Evolutionary conservation across 92 coral and sea anemone species (phyloP), one percentile per base, ranked within the genome.

Genomic region (Nematostella vectensis): DNA sequence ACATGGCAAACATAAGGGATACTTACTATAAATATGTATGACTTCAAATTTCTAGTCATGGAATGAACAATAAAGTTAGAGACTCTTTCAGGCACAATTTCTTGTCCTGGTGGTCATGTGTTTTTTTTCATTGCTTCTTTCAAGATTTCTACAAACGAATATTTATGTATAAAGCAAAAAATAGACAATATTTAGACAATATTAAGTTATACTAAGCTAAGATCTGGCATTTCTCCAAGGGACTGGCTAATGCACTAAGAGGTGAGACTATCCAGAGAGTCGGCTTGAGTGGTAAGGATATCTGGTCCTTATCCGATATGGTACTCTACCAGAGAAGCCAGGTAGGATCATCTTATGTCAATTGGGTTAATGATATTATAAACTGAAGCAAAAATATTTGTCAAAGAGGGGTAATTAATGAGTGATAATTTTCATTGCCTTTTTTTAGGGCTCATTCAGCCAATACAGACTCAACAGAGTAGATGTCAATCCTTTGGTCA

Each of bases 301-400:
- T 89, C 31, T 62, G 57, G 49, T 82, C 96, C 1, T 63, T 91
- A 25, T 74, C 79, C 31, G 76, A 91, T 57, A 63, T 86, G 44
- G 68, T 91, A 21, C 82, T 87, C 25, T 75, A 82, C 59, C 77
- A 63, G 47, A 36, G 40, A 25, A 85, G 95, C 48, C 97, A 89
- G 81, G 94, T 85, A 48, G 6, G 40, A 33, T 6, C 6, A 33
- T 6, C 40, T 33, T 22, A 39, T 37, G 38, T 0, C 3, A 24
- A 12, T 13, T 36, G 21, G 1, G 11, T 15, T 37, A 12, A 11
- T 30, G 10, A 23, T 36, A 22, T 19, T 57, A 11, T 2, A 25
- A 18, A 18, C n/a, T 18, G 22, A 54, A 18, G 13, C 12, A 18
- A 3, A 18, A 3, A 25, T 18, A 17, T 54, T 3, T 57, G 6